phyloP scores from a whole-genome alignment of 2,113 vertebrate genomes.

The Abramis brama region DNA sequence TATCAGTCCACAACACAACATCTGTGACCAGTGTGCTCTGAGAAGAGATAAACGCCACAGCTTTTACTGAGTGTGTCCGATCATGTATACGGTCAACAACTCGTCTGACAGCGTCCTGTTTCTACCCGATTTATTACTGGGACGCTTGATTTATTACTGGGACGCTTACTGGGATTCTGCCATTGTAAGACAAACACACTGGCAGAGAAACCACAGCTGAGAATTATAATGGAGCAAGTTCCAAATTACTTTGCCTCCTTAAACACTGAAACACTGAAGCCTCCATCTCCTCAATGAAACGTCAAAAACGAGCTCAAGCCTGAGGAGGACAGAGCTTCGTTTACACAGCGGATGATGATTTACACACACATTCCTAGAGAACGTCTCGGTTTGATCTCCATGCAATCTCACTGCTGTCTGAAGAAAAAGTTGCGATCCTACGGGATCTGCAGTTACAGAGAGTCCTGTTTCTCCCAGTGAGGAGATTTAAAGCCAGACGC shows the following conservation, averaged over 20 bases:
- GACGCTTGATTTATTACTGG: not conserved
- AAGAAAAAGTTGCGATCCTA: not conserved
- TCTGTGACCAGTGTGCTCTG: not conserved
- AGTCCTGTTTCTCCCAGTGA: too few species aligned
- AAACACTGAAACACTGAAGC: not conserved
- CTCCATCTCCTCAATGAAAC: too few species aligned
- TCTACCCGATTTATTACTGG: conserved; percentile 1
- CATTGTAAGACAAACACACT: conserved; percentile 21
- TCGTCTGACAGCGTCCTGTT: not conserved
- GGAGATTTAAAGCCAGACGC: too few species aligned
- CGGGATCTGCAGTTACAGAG: too few species aligned
- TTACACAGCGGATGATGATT: conserved; percentile 16
- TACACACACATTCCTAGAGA: conserved; percentile 16
- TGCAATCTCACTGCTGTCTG: not conserved
- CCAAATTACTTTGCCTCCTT: not conserved
- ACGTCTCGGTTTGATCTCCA: not conserved
- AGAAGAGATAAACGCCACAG: not conserved
- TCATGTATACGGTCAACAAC: not conserved
- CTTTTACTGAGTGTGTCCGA: conserved; percentile 6
- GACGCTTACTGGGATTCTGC: not conserved
- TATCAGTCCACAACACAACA: not conserved
- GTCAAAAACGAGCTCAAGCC: not conserved
- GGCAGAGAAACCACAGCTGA: not conserved
- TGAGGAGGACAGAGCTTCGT: not conserved
- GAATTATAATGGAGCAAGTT: not conserved